phyloP scores from a whole-genome alignment of 2,113 vertebrate species.

The Bos taurus region ARS-UCD2.0 NC_037334.1:64680501-64681000 shows the following conservation, averaged over 20 bases:
- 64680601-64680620: not conserved
- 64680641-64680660: not conserved
- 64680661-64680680: not conserved
- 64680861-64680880: not conserved
- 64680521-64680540: not conserved
- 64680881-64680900: conserved; percentile 12
- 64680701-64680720: not conserved
- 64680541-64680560: not conserved
- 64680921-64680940: not conserved
- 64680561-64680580: not conserved
- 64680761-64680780: not conserved
- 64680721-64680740: not conserved
- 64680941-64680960: not conserved
- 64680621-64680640: not conserved
- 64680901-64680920: not conserved
- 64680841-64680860: not conserved
- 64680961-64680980: not conserved
- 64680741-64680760: not conserved
- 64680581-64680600: not conserved
- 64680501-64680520: not conserved
- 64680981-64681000: not conserved
- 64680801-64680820: not conserved
- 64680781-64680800: not conserved
- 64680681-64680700: not conserved
- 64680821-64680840: not conserved